phyloP scores from a whole-genome alignment of 2,888 invertebrate genomes.

The Spilarctia lutea region DNA sequence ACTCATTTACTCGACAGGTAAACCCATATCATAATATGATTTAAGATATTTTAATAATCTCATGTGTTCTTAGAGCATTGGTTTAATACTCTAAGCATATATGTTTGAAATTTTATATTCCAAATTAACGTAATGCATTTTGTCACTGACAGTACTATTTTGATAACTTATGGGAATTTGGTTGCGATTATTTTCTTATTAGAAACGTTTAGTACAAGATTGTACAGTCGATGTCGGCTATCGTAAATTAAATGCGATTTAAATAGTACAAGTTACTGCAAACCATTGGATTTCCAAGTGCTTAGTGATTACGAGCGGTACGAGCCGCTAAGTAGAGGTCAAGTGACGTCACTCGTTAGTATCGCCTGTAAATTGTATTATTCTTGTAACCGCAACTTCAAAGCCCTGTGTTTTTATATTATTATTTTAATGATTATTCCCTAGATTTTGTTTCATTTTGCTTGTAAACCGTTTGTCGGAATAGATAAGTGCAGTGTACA shows the following conservation, averaged over 20 bases:
- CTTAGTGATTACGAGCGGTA: neutral
- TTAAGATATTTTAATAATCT: neutral
- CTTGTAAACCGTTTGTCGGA: neutral
- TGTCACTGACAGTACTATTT: neutral
- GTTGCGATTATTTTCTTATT: neutral
- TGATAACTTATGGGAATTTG: neutral
- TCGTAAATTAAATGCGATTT: too few relatives aligned
- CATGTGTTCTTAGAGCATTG: too few relatives aligned
- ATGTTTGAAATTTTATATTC: neutral
- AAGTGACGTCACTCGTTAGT: neutral
- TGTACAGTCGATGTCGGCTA: too few relatives aligned
- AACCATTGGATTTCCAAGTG: neutral
- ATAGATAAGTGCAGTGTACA: too few relatives aligned
- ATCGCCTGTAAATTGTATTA: neutral
- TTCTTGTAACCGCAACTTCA: constrained; percentile 1
- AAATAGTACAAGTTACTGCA: neutral
- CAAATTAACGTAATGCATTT: neutral
- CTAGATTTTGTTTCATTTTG: neutral
- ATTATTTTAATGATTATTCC: constrained; percentile 1
- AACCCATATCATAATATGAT: neutral
- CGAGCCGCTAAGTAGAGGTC: neutral
- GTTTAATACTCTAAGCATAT: too few relatives aligned
- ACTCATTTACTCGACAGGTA: neutral
- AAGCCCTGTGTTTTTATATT: neutral
- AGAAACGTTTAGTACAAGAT: neutral